Evolutionary conservation across 2,113 vertebrate genomes (phyloP).

Genomic region (Malurus elegans): DNA sequence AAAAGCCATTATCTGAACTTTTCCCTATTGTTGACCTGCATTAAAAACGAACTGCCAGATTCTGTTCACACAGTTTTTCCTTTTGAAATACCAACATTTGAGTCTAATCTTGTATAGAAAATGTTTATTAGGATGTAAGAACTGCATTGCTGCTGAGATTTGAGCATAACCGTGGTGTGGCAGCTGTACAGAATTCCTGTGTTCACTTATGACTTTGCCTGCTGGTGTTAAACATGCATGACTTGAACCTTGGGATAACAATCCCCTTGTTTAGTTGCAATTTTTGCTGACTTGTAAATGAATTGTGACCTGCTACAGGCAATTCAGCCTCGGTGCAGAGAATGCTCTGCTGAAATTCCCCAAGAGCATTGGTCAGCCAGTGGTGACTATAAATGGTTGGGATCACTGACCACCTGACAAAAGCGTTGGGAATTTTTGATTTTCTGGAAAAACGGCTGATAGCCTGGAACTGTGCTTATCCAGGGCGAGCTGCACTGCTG

Average conservation of each 20-base stretch:
- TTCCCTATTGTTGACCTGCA: neutral
- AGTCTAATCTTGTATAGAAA: neutral
- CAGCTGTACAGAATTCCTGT: neutral
- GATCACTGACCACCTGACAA: neutral
- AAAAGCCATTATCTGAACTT: slow-evolving; percentile 38
- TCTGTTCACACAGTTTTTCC: neutral
- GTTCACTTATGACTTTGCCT: neutral
- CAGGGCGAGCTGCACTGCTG: neutral
- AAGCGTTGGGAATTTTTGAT: neutral
- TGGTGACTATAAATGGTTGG: neutral
- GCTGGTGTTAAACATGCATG: slow-evolving; percentile 43
- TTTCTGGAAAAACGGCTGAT: neutral
- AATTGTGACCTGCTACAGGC: slow-evolving; percentile 33
- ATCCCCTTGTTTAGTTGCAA: neutral
- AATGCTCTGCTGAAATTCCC: slow-evolving; percentile 32
- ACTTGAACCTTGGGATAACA: slow-evolving; percentile 49
- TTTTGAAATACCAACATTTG: neutral
- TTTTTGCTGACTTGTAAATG: slow-evolving; percentile 48
- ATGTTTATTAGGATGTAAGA: neutral
- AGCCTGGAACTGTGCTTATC: neutral
- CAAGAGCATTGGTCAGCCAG: slow-evolving; percentile 48
- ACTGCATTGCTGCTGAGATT: neutral
- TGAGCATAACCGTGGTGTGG: neutral
- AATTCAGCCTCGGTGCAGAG: slow-evolving; percentile 4
- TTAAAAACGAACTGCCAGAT: neutral